These are phyloP conservation scores for Poecile montanus DNA, from an alignment of 2,797 vertebrate species.

Conservation along the genomic window DNA sequence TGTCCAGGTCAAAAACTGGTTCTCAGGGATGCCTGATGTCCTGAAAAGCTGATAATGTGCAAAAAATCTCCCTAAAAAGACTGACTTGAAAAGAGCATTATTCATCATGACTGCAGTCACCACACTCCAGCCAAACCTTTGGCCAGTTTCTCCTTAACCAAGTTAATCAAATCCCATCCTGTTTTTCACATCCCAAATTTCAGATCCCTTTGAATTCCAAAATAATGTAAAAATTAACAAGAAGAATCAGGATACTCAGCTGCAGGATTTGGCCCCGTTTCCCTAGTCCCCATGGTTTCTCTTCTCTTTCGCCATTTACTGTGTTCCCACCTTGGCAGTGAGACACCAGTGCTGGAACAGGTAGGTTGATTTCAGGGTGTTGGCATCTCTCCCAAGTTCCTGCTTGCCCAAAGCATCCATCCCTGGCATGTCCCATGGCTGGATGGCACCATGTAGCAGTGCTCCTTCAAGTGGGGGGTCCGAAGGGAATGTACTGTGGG, in stretches of 20 bases:
- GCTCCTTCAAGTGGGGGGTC: background rate
- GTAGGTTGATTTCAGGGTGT: background rate
- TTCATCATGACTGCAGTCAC: background rate
- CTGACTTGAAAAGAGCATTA: background rate
- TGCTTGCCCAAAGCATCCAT: background rate
- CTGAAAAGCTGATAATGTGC: background rate
- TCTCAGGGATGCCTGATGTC: background rate
- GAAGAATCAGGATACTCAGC: background rate
- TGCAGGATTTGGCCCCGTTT: rapidly evolving
- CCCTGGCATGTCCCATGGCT: background rate
- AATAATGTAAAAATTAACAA: background rate
- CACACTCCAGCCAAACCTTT: background rate
- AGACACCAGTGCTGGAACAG: background rate
- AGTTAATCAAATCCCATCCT: background rate
- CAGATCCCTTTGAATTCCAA: background rate
- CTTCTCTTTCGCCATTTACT: background rate
- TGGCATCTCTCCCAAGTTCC: background rate
- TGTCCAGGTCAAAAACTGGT: background rate
- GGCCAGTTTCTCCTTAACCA: background rate
- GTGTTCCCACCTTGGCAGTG: background rate
- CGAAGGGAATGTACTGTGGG: background rate
- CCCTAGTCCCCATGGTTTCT: background rate
- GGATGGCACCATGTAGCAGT: background rate
- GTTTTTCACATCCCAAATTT: background rate
- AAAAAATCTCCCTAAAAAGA: background rate